Percentiles rank a stretch among this genome's conserved stretches.
Conservation (phyloP, 2,888 invertebrate genomes). For the Lagria hirta region DNA sequence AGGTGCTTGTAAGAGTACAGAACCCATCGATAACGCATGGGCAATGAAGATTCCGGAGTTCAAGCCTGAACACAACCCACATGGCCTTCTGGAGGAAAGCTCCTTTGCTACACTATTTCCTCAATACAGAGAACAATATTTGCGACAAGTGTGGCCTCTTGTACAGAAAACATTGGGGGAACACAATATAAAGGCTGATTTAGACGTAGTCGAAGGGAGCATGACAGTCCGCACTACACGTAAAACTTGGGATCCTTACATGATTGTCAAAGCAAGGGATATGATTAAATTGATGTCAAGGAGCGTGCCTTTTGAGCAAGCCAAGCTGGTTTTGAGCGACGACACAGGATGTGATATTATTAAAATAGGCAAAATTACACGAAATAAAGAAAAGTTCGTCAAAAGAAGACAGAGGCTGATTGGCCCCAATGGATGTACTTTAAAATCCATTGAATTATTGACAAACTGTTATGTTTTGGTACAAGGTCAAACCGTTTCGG, state of each 20-base stretch:
- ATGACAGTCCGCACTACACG: constrained; percentile 93
- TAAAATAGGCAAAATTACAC: constrained; percentile 88
- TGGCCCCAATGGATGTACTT: constrained; percentile 96
- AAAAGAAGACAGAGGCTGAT: constrained; percentile 92
- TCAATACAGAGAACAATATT: constrained; percentile 93
- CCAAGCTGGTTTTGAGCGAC: constrained; percentile 82
- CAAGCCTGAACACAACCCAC: constrained; percentile 83
- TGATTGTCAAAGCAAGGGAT: constrained; percentile 94
- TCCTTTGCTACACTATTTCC: constrained; percentile 97
- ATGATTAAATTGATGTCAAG: constrained; percentile 92
- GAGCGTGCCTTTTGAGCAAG: constrained; percentile 97
- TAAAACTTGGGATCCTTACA: constrained; percentile 98
- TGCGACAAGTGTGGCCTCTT: constrained; percentile 93
- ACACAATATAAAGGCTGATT: constrained; percentile 78
- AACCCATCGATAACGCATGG: constrained; percentile 84
- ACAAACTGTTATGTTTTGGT: constrained; percentile 96
- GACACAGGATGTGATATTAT: constrained; percentile 94
- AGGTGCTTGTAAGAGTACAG: constrained; percentile 50
- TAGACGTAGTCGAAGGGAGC: constrained; percentile 92
- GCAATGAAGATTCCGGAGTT: constrained; percentile 83
- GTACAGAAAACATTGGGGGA: constrained; percentile 83
- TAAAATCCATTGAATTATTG: constrained; percentile 94
- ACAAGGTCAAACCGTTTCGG: constrained; percentile 96
- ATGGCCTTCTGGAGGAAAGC: constrained; percentile 88
- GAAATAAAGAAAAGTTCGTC: constrained; percentile 91